Percentiles rank a stretch among this genome's conserved stretches.
phyloP scores from a whole-genome alignment of 1,140 invertebrate species.

The Rhopalosiphum padi region DNA sequence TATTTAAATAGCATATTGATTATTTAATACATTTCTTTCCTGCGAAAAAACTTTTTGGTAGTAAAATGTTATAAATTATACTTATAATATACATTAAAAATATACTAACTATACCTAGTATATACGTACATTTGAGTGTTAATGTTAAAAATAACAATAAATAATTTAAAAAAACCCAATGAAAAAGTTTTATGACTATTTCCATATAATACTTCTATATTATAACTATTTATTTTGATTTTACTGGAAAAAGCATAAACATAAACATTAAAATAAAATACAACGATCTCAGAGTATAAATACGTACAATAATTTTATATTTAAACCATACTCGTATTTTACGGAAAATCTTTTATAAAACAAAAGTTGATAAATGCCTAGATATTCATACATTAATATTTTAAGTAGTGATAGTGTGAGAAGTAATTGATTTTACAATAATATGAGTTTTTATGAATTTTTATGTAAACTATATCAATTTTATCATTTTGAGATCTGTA shows the following conservation, averaged over 20 bases:
- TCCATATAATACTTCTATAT: not conserved
- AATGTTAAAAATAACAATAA: not conserved
- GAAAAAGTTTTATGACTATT: constrained; percentile 3
- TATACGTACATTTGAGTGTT: not conserved
- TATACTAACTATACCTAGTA: not conserved
- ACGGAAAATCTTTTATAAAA: not conserved
- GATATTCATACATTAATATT: not conserved
- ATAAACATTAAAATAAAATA: not conserved
- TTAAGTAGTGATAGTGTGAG: not conserved
- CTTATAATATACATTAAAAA: not conserved
- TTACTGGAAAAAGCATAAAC: not conserved
- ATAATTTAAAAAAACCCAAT: not conserved
- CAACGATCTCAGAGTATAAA: not conserved
- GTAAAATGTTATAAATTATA: not conserved
- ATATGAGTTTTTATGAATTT: not conserved
- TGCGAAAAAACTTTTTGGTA: not conserved
- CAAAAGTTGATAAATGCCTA: not conserved
- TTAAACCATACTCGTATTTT: not conserved
- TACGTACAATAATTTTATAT: not conserved
- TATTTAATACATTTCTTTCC: not conserved
- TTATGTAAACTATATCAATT: not conserved
- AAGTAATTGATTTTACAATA: not conserved
- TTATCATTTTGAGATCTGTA: not conserved
- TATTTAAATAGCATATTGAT: not conserved
- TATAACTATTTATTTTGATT: not conserved